Conservation (phyloP, 92 coral and sea anemone genomes). For the Micromussa lordhowensis region DNA sequence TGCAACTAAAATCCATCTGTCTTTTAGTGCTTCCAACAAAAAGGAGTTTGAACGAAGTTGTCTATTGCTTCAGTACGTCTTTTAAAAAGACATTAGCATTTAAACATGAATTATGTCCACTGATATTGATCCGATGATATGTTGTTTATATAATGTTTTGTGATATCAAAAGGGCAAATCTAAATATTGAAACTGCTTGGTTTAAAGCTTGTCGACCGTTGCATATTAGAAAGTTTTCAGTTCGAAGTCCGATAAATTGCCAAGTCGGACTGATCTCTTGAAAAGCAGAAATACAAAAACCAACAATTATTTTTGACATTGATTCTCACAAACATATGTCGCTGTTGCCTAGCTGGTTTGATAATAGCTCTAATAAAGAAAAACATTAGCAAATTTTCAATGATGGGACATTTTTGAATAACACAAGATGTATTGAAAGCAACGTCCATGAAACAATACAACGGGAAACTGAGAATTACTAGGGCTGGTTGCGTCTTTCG, state of each 20-base stretch:
- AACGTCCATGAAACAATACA: not conserved
- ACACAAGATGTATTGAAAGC: not conserved
- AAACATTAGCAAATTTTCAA: conserved; percentile 5
- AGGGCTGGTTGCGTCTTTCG: not conserved
- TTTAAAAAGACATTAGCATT: conserved; percentile 3
- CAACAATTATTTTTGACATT: not conserved
- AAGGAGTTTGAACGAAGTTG: not conserved
- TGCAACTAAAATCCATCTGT: conserved; percentile 26
- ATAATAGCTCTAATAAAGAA: not conserved
- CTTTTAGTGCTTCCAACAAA: not conserved
- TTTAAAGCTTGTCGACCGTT: not conserved
- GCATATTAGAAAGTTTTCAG: not conserved
- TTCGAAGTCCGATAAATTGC: not conserved
- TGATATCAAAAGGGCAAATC: not conserved
- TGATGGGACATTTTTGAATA: not conserved
- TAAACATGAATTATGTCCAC: conserved; percentile 5
- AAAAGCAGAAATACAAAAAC: not conserved
- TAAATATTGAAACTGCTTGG: not conserved
- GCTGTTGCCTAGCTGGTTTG: conserved; percentile 1
- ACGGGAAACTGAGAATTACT: not conserved
- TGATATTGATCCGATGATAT: conserved; percentile 19
- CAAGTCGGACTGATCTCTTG: not conserved
- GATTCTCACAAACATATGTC: not conserved
- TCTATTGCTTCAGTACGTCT: not conserved
- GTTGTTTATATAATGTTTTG: conserved; percentile 16